Evolutionary conservation across 1,140 invertebrate genomes (phyloP).

Genomic region (Stratiolaelaps scimitus): DNA sequence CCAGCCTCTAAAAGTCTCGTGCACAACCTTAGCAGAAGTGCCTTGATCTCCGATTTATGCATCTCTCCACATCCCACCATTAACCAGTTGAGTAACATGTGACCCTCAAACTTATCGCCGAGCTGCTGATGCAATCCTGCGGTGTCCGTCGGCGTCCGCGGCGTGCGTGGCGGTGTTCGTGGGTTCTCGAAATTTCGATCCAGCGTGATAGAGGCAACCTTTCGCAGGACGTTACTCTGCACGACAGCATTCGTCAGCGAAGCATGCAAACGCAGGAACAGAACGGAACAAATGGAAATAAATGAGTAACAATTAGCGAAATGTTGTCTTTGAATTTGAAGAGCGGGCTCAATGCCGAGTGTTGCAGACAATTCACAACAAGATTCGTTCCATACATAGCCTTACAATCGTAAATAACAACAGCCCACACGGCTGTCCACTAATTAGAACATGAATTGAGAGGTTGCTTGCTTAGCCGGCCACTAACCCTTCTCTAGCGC

Average conservation of each 20-base stretch:
- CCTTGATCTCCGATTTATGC: conserved; percentile 8
- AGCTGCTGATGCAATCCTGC: conserved; percentile 58
- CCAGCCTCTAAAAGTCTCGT: conserved; percentile 11
- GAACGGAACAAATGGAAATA: no score
- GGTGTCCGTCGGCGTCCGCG: conserved; percentile 46
- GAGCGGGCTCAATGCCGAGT: no score
- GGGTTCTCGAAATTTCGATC: conserved; percentile 40
- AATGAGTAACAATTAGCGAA: no score
- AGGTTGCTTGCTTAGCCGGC: no score
- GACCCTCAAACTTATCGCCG: conserved; percentile 79
- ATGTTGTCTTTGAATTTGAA: no score
- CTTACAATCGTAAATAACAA: no score
- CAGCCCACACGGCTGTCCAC: no score
- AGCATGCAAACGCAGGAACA: no score
- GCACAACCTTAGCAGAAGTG: conserved; percentile 2
- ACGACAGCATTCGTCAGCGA: not conserved
- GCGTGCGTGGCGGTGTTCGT: not conserved
- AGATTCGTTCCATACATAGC: no score
- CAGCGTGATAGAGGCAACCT: conserved; percentile 64
- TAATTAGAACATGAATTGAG: no score
- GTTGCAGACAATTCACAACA: no score
- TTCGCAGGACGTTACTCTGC: conserved; percentile 57
- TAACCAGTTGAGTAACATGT: conserved; percentile 34
- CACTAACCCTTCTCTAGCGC: no score
- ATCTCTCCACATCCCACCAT: conserved; percentile 8